phyloP scores from a whole-genome alignment of 2,888 invertebrate species.

The Palloptera scutellata region DNA sequence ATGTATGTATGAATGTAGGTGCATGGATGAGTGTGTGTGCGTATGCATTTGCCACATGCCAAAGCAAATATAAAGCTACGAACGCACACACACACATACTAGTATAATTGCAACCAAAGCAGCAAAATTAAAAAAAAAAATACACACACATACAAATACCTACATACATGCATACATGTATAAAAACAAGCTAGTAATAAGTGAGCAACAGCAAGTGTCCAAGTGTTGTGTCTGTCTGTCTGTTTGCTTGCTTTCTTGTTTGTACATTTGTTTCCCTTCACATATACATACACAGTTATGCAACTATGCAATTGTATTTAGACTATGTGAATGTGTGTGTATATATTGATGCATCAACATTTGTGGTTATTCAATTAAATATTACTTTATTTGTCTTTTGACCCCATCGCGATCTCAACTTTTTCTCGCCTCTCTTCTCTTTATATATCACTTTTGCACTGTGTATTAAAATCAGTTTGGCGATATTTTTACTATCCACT shows the following conservation, averaged over 20 bases:
- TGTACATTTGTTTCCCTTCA: not conserved
- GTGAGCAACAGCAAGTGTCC: not conserved
- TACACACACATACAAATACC: conserved; percentile 12
- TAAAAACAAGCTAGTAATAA: not conserved
- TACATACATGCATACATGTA: not conserved
- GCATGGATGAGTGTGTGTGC: not conserved
- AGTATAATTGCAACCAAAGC: not conserved
- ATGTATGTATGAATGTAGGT: not conserved
- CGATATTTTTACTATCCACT: no score
- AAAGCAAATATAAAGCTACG: conserved; percentile 22
- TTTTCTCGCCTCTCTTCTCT: no score
- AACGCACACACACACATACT: conserved; percentile 21
- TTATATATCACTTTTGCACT: no score
- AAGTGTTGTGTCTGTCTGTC: no score
- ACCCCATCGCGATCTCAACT: no score
- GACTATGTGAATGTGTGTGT: no score
- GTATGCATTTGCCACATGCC: not conserved
- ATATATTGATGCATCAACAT: conserved; percentile 23
- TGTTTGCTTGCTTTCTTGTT: no score
- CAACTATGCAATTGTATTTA: conserved; percentile 16
- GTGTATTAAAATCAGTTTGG: no score
- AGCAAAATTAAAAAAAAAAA: conserved; percentile 5
- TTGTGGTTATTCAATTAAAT: conserved; percentile 61
- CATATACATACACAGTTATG: no score
- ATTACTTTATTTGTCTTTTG: conserved; percentile 56